Base-by-base conservation (phyloP, 2,797 vertebrate genomes). In the Poecilia picta region DNA sequence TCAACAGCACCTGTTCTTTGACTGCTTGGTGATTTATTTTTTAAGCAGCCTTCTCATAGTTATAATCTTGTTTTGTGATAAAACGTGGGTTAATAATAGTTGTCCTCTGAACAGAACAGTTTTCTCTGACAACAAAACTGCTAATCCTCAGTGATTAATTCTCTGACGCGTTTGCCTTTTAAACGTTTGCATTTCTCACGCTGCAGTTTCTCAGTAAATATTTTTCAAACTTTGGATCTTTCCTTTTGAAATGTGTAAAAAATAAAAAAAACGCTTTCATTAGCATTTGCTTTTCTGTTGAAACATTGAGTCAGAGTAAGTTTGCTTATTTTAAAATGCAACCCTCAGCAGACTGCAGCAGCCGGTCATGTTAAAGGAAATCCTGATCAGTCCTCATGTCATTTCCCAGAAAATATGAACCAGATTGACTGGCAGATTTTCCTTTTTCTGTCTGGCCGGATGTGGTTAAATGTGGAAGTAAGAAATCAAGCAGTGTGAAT, bases 381-480 rank as follows among this genome's bases (percentile, higher is more conserved):
- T 89, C 70, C 78, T 72, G n/a, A 74, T 81, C 78, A 72, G 62
- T 83, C 75, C 49, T 74, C 47, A 80, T 25, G 11, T 68, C 43
- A 31, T 84, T 89, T 85, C 68, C 73, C 77, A 76, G 41, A 43
- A 81, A 85, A 43, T 78, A 2, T 16, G 55, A 77, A 76, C 74
- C 43, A 1, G 72, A 82, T 80, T 81, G 80, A 0, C 53, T 49
- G 7, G 33, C 45, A n/a, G 10, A 16, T 70, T 12, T 70, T 11
- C 20, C 7, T 36, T 2, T 3, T 0, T 76, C 59, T 75, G 16
- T 83, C 82, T 71, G 0, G 0, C 25, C 2, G 0, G 46, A 76
- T 75, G 23, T 20, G 77, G 5, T 7, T 73, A 77, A 68, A 87
- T 41, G 77, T 86, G 87, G 83, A 92, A 89, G 85, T 84, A 45